Percentiles rank a stretch among this genome's conserved stretches.
phyloP scores from a whole-genome alignment of 2,888 invertebrate genomes.

The Andrena praecox region DNA sequence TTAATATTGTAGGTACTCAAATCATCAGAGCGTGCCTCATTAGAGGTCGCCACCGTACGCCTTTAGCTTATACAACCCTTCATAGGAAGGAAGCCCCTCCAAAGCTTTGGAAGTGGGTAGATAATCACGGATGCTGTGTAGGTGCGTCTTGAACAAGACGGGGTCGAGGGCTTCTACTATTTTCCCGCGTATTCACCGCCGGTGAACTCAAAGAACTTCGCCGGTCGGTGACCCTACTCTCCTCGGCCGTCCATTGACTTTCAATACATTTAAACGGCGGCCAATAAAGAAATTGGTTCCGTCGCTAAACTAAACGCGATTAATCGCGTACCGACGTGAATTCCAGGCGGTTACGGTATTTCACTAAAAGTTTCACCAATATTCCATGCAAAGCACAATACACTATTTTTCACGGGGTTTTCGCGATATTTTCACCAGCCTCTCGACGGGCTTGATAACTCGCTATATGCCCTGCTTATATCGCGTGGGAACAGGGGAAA shows the following conservation, averaged over 20 bases:
- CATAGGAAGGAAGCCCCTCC: slow-evolving; percentile 53
- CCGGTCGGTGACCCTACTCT: slow-evolving; percentile 69
- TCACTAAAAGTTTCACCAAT: slow-evolving; percentile 71
- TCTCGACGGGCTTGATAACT: not conserved
- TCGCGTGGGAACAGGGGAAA: not conserved
- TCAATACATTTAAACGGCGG: slow-evolving; percentile 29
- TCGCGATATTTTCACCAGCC: slow-evolving; percentile 47
- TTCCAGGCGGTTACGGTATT: slow-evolving; percentile 44
- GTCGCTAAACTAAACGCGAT: slow-evolving; percentile 26
- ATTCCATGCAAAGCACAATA: slow-evolving; percentile 56
- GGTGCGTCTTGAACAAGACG: slow-evolving; percentile 57
- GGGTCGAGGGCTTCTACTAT: slow-evolving; percentile 57
- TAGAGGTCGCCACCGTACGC: slow-evolving; percentile 39
- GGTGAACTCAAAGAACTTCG: slow-evolving; percentile 47
- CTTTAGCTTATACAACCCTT: slow-evolving; percentile 44
- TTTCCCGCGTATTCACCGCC: slow-evolving; percentile 56
- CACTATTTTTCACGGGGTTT: slow-evolving; percentile 18
- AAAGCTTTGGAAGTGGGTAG: slow-evolving; percentile 56
- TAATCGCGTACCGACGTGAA: slow-evolving; percentile 41
- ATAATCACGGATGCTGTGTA: slow-evolving; percentile 65
- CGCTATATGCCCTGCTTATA: not conserved
- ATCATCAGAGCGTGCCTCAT: slow-evolving; percentile 42
- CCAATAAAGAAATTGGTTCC: not conserved
- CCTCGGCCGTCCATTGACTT: slow-evolving; percentile 32
- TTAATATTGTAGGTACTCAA: slow-evolving; percentile 23